phyloP scores from a whole-genome alignment of 1,140 invertebrate species.

The Lasioglossum albipes region DNA sequence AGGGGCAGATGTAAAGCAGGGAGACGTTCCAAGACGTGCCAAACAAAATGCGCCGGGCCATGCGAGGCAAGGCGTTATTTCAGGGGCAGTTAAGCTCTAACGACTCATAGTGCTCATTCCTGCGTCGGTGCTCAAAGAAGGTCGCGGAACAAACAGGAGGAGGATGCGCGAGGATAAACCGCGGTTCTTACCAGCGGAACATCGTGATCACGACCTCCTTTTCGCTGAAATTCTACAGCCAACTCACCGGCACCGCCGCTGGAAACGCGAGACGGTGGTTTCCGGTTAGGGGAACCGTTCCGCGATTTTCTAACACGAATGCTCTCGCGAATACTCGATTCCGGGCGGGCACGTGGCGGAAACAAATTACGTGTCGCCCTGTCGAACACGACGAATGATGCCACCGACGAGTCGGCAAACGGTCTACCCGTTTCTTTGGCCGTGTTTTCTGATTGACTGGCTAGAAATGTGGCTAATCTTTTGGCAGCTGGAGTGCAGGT shows the following conservation, averaged over 20 bases:
- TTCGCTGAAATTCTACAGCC: constrained; percentile 1
- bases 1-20: not conserved
- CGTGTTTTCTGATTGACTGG: not conserved
- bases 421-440: not conserved
- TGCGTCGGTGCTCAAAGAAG: not conserved
- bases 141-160: too few relatives aligned
- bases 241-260: too few relatives aligned
- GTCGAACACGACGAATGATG: not conserved
- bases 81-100: constrained; percentile 52
- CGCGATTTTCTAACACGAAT: constrained; percentile 15
- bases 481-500: too few relatives aligned
- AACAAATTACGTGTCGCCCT: constrained; percentile 23
- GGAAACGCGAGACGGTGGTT: not conserved
- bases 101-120: not conserved
- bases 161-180: not conserved
- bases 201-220: constrained; percentile 11
- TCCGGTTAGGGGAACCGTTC: not conserved
- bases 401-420: not conserved
- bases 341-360: not conserved
- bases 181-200: not conserved
- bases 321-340: constrained; percentile 18
- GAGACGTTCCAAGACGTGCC: not conserved
- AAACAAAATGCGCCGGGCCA: constrained; percentile 50
- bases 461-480: not conserved
- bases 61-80: constrained; percentile 40